phyloP scores from a whole-genome alignment of 2,888 invertebrate genomes.

The Graphium colonna region DNA sequence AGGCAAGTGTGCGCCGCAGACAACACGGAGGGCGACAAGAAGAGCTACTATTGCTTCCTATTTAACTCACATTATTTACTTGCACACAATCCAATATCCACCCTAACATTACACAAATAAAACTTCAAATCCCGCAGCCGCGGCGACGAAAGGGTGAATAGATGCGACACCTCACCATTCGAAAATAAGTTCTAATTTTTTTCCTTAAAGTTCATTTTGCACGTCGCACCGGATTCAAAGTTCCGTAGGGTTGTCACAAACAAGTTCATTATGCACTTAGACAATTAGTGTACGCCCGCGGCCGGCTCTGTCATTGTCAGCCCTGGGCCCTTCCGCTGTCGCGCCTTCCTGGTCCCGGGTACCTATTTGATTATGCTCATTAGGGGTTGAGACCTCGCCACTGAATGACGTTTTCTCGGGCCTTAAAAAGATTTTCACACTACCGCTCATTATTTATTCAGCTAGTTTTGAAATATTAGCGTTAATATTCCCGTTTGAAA shows the following conservation, averaged over 20 bases:
- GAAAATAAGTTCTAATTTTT: constrained; percentile 36
- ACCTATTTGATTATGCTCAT: constrained; percentile 46
- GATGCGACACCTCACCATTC: constrained; percentile 26
- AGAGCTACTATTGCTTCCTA: constrained; percentile 46
- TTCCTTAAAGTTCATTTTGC: constrained; percentile 35
- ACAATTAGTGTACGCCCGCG: constrained; percentile 73
- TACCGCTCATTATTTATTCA: constrained; percentile 22
- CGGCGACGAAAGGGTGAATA: constrained; percentile 20
- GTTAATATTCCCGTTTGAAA: constrained; percentile 14
- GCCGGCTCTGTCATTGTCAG: constrained; percentile 49
- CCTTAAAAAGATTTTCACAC: constrained; percentile 23
- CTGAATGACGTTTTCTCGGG: constrained; percentile 21
- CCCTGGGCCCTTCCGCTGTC: constrained; percentile 62
- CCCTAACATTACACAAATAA: constrained; percentile 29
- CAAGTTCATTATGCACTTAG: constrained; percentile 77
- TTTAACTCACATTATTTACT: constrained; percentile 29
- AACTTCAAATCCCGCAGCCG: constrained; percentile 24
- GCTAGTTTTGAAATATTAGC: constrained; percentile 21
- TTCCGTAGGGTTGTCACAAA: constrained; percentile 61
- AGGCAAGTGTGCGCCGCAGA: constrained; percentile 47
- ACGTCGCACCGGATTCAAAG: constrained; percentile 32
- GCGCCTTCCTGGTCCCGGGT: constrained; percentile 43
- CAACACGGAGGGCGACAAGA: constrained; percentile 57
- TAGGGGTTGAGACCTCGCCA: constrained; percentile 28
- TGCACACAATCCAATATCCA: constrained; percentile 28